Conservation (phyloP, 35 echinoderm and acorn worm species). For the Lytechinus variegatus region DNA sequence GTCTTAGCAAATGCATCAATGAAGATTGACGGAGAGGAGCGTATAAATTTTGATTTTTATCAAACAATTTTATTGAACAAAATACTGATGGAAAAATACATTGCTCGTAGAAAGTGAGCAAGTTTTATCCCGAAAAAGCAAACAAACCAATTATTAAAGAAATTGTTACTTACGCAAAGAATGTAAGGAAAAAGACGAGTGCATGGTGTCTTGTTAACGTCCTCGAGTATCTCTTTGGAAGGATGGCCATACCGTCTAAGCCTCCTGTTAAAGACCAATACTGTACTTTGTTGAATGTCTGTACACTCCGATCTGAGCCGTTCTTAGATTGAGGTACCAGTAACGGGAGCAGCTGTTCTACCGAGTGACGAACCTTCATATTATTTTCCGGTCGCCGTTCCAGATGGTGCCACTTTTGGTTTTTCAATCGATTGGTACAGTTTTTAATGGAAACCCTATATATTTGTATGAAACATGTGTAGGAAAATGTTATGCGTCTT, state of each 20-base stretch:
- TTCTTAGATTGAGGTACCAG: not conserved
- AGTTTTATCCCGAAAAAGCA: no score
- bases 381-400: not conserved
- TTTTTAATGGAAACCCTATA: not conserved
- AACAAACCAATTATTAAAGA: not conserved
- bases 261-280: not conserved
- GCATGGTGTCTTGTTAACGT: slow-evolving; percentile 46
- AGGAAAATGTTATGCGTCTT: no score
- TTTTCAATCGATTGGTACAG: not conserved
- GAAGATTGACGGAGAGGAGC: no score
- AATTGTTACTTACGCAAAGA: slow-evolving; percentile 72
- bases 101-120: no score
- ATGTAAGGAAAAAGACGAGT: slow-evolving; percentile 72
- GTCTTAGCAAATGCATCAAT: no score
- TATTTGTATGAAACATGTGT: not conserved
- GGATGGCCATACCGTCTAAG: not conserved
- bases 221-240: not conserved
- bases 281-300: not conserved
- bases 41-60: no score
- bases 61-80: no score
- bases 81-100: no score
- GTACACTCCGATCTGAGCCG: not conserved
- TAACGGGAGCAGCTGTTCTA: not conserved
- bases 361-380: slow-evolving; percentile 47
- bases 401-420: not conserved